phyloP scores from a whole-genome alignment of 2,888 invertebrate genomes.

The Hemithea aestivaria region DNA sequence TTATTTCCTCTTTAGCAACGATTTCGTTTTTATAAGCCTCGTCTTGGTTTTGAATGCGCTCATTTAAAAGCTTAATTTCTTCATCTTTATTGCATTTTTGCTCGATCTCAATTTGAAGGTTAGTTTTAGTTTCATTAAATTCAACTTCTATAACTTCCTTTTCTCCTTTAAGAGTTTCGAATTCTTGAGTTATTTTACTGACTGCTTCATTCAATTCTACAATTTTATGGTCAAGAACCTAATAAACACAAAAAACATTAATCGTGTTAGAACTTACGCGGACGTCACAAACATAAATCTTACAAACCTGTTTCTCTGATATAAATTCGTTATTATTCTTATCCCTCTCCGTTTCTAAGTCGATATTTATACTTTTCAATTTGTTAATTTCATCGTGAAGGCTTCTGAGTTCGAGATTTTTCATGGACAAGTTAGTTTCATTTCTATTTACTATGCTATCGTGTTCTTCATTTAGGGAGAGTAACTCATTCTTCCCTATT shows the following conservation, averaged over 20 bases:
- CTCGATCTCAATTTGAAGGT: slow-evolving; percentile 37
- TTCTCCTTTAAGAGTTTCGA: slow-evolving; percentile 33
- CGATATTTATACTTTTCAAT: slow-evolving; percentile 33
- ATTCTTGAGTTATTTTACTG: slow-evolving; percentile 31
- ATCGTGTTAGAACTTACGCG: slow-evolving; percentile 10
- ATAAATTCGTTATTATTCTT: slow-evolving; percentile 33
- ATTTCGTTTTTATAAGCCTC: slow-evolving; percentile 31
- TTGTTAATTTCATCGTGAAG: slow-evolving; percentile 46
- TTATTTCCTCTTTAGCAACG: slow-evolving; percentile 37
- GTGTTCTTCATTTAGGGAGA: slow-evolving; percentile 51
- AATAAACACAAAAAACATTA: slow-evolving; percentile 35
- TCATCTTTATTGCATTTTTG: slow-evolving; percentile 39
- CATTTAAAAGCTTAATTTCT: slow-evolving; percentile 43
- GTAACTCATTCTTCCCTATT: slow-evolving; percentile 55
- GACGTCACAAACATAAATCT: background rate
- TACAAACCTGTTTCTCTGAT: slow-evolving; percentile 60
- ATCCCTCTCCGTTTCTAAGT: slow-evolving; percentile 37
- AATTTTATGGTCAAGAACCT: slow-evolving; percentile 50
- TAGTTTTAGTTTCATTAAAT: slow-evolving; percentile 40
- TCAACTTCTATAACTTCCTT: slow-evolving; percentile 35
- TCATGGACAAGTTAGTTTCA: slow-evolving; percentile 43
- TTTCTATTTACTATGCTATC: slow-evolving; percentile 42
- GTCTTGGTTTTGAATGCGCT: slow-evolving; percentile 39
- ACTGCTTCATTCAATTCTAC: slow-evolving; percentile 37
- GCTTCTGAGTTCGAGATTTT: slow-evolving; percentile 51